Percentiles rank a stretch among this genome's conserved stretches.
Evolutionary conservation across 2,888 invertebrate genomes (phyloP).

Genomic region (Heliconius hortense): DNA sequence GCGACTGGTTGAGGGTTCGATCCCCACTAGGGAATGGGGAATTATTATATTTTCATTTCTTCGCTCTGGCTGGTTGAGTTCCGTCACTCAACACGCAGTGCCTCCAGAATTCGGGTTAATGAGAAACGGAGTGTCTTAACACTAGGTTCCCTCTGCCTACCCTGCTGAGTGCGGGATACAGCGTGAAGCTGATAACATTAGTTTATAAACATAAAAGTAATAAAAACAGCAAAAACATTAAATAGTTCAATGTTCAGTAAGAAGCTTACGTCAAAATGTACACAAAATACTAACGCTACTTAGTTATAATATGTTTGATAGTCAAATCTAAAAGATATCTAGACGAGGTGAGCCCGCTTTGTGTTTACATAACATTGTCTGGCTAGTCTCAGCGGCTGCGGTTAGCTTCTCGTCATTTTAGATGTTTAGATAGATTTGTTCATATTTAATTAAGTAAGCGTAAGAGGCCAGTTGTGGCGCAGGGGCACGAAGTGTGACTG

Average conservation of each 20-base stretch:
- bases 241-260: conserved; percentile 7
- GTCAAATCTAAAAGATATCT: conserved; percentile 30
- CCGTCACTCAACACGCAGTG: too few relatives aligned
- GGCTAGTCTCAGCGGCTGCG: conserved; percentile 23
- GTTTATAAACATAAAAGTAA: too few relatives aligned
- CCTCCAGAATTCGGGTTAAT: too few relatives aligned
- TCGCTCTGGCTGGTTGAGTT: too few relatives aligned
- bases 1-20: background rate
- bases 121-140: too few relatives aligned
- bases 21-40: background rate
- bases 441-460: conserved; percentile 5
- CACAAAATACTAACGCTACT: conserved; percentile 15
- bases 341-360: conserved; percentile 30
- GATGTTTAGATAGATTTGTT: conserved; percentile 28
- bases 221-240: background rate
- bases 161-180: too few relatives aligned
- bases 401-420: conserved; percentile 29
- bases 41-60: background rate
- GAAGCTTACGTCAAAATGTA: conserved; percentile 19
- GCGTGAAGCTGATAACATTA: too few relatives aligned
- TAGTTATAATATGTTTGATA: conserved; percentile 29
- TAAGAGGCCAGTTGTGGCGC: too few relatives aligned
- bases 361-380: conserved; percentile 39
- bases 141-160: too few relatives aligned
- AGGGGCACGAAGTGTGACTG: too few relatives aligned